These are phyloP conservation scores for Dynastes maya DNA, from an alignment of 2,888 invertebrate genomes.

Conservation along the genomic window DNA sequence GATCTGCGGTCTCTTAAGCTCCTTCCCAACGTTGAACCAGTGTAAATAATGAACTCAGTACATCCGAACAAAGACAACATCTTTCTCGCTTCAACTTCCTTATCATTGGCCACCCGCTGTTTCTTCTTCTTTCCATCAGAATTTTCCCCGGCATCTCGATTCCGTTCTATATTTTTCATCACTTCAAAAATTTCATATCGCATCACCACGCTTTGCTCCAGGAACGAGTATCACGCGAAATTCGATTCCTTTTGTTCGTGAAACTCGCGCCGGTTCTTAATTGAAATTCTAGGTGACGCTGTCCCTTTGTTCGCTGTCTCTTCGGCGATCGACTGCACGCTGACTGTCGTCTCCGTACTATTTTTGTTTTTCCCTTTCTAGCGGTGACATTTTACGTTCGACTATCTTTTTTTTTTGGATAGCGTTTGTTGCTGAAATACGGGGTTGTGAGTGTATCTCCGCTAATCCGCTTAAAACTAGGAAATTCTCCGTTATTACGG, in stretches of 20 bases:
- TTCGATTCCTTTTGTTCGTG: conserved; percentile 10
- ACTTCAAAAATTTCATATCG: conserved; percentile 28
- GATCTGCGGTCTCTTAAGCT: too few relatives aligned
- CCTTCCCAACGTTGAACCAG: neutral
- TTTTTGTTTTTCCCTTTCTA: too few relatives aligned
- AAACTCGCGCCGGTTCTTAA: conserved; percentile 15
- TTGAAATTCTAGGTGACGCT: conserved; percentile 40
- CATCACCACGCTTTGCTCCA: neutral
- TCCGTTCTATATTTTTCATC: neutral
- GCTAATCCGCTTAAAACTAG: too few relatives aligned
- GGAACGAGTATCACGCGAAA: neutral
- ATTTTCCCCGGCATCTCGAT: neutral
- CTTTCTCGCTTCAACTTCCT: neutral
- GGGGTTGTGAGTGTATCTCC: too few relatives aligned
- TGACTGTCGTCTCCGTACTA: neutral
- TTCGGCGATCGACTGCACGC: neutral
- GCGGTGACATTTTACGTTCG: too few relatives aligned
- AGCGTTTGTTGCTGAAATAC: too few relatives aligned
- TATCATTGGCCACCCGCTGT: too few relatives aligned
- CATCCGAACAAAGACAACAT: neutral
- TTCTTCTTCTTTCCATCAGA: too few relatives aligned
- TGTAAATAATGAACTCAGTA: neutral
- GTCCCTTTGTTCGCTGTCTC: conserved; percentile 23
- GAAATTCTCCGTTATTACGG: too few relatives aligned
- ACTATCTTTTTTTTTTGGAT: too few relatives aligned